phyloP scores from a whole-genome alignment of 2,888 invertebrate species.

The Ceraclea dissimilis region DNA sequence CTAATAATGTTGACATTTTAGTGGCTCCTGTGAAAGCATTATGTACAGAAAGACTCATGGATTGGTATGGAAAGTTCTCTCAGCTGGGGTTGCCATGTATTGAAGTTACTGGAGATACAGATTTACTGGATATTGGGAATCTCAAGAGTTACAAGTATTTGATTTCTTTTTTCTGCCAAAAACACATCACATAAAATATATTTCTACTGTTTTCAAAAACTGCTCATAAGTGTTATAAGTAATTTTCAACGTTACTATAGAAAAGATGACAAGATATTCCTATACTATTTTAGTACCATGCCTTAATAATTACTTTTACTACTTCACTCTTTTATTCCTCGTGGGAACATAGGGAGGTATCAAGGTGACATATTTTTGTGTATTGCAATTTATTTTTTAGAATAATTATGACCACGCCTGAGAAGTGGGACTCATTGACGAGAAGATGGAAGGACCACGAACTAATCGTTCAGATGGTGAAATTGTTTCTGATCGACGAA shows the following conservation, averaged over 20 bases:
- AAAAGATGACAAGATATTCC: too few relatives aligned
- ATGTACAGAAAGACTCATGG: constrained; percentile 61
- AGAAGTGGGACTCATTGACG: constrained; percentile 79
- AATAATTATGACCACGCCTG: constrained; percentile 72
- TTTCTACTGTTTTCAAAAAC: too few relatives aligned
- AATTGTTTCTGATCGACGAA: constrained; percentile 68
- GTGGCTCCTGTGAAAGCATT: constrained; percentile 78
- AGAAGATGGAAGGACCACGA: constrained; percentile 64
- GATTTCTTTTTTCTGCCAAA: too few relatives aligned
- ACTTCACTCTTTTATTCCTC: too few relatives aligned
- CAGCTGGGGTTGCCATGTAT: constrained; percentile 54
- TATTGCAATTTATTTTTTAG: constrained; percentile 36
- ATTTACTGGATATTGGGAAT: constrained; percentile 50
- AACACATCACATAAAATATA: too few relatives aligned
- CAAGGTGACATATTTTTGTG: neutral
- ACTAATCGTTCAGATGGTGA: constrained; percentile 53
- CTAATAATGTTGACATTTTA: constrained; percentile 34
- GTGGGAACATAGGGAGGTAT: too few relatives aligned
- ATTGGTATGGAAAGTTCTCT: constrained; percentile 67
- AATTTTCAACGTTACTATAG: too few relatives aligned
- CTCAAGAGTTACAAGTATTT: constrained; percentile 40
- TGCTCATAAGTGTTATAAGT: too few relatives aligned
- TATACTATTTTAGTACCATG: too few relatives aligned
- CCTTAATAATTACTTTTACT: too few relatives aligned
- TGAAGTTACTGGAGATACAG: constrained; percentile 73